These are phyloP conservation scores for Myotis davidii DNA, from an alignment of 2,113 vertebrate genomes.

Conservation along the genomic window DNA sequence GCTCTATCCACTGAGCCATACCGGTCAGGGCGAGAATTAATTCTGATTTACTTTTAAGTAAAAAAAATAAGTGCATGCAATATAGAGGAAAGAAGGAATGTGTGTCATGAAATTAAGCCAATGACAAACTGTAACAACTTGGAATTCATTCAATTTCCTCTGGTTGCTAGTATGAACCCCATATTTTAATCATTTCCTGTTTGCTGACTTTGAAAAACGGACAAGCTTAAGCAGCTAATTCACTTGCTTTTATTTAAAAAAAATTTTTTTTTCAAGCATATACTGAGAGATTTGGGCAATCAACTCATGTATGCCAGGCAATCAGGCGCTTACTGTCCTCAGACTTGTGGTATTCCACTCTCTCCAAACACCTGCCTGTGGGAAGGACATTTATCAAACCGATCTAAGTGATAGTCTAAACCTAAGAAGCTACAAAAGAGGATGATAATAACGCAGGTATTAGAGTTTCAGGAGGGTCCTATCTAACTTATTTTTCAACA, in stretches of 20 bases:
- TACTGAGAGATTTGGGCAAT: neutral
- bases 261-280: slow-evolving; percentile 11
- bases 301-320: neutral
- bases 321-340: neutral
- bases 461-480: neutral
- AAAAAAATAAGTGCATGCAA: neutral
- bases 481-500: neutral
- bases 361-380: neutral
- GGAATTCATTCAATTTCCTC: neutral
- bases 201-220: slow-evolving; percentile 20
- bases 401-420: neutral
- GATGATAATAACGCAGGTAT: neutral
- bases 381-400: neutral
- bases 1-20: too few relatives aligned
- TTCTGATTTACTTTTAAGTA: neutral
- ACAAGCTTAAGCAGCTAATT: slow-evolving; percentile 5
- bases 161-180: neutral
- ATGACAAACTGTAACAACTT: neutral
- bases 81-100: neutral
- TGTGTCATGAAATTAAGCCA: neutral
- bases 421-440: neutral
- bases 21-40: neutral
- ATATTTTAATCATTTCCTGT: slow-evolving; percentile 53
- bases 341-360: neutral
- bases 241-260: neutral